phyloP scores from a whole-genome alignment of 2,888 invertebrate species.

The Drosophila nigricruria region DNA sequence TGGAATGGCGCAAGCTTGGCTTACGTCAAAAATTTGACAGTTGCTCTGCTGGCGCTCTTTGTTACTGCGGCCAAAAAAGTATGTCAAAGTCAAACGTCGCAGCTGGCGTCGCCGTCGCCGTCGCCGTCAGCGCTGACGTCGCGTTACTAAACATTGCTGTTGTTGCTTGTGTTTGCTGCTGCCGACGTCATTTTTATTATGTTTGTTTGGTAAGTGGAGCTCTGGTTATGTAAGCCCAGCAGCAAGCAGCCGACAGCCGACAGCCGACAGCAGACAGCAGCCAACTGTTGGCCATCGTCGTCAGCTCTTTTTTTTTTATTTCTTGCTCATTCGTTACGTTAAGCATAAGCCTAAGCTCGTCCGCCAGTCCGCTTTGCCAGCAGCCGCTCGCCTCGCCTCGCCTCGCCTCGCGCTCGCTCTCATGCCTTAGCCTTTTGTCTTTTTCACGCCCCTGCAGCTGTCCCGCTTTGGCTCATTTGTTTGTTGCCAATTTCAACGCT shows the following conservation, averaged over 20 bases:
- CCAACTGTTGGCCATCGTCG: conserved; percentile 62
- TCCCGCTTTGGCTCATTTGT: conserved; percentile 61
- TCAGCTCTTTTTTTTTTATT: conserved; percentile 1
- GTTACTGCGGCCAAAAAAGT: conserved; percentile 74
- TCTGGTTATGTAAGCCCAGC: conserved; percentile 63
- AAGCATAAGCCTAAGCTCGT: conserved; percentile 27
- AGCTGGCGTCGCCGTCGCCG: conserved; percentile 19
- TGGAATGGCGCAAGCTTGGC: conserved; percentile 52
- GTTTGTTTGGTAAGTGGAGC: conserved; percentile 79
- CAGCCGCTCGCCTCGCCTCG: conserved; percentile 1
- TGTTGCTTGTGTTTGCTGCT: conserved; percentile 26
- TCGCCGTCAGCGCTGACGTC: conserved; percentile 19
- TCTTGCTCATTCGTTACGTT: conserved; percentile 49
- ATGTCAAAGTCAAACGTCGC: conserved; percentile 83
- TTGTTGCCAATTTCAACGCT: conserved; percentile 81
- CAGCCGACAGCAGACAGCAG: conserved; percentile 46
- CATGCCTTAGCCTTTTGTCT: conserved; percentile 70
- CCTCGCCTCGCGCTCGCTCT: background rate
- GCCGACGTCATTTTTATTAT: conserved; percentile 70
- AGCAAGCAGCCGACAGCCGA: conserved; percentile 43
- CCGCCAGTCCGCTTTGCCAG: background rate
- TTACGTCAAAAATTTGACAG: conserved; percentile 65
- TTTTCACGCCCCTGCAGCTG: conserved; percentile 54
- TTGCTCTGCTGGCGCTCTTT: conserved; percentile 36
- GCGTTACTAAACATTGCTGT: conserved; percentile 64